phyloP scores from a whole-genome alignment of 2,113 vertebrate genomes.

The Oxygymnocypris stewartii region DNA sequence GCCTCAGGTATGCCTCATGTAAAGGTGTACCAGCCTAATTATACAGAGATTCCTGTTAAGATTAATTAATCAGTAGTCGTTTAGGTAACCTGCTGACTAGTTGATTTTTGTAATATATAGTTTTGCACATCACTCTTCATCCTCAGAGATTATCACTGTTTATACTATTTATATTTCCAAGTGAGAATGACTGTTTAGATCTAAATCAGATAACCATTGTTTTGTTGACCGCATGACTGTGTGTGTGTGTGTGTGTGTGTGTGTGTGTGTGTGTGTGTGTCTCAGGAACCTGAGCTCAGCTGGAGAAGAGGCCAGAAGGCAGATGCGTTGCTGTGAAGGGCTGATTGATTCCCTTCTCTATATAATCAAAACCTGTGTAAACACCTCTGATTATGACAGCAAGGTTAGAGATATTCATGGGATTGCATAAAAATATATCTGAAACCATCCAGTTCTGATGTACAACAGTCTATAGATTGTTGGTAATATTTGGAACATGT shows the following conservation, averaged over 20 bases:
- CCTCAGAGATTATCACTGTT: background rate
- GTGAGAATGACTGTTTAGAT: constrained; percentile 2
- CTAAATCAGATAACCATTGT: background rate
- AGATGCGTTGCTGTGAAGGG: constrained; percentile 93
- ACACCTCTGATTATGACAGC: constrained; percentile 95
- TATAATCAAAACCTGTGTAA: constrained; percentile 93
- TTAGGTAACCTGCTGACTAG: constrained; percentile 3
- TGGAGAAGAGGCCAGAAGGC: constrained; percentile 92
- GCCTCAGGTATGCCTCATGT: constrained; percentile 80
- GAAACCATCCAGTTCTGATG: background rate
- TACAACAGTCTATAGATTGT: background rate
- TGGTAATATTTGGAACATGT: background rate
- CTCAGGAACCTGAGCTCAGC: constrained; percentile 94
- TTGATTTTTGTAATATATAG: background rate
- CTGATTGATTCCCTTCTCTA: constrained; percentile 92
- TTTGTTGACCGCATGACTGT: constrained; percentile 4
- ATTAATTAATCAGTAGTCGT: background rate
- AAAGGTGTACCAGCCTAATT: background rate
- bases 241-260: background rate
- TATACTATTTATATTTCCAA: background rate
- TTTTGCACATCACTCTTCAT: background rate
- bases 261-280: constrained; percentile 11
- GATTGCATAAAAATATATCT: background rate
- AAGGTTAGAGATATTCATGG: constrained; percentile 73
- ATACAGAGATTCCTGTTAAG: constrained; percentile 9